Conservation (phyloP, 2,888 invertebrate genomes). For the Achlya flavicornis region DNA sequence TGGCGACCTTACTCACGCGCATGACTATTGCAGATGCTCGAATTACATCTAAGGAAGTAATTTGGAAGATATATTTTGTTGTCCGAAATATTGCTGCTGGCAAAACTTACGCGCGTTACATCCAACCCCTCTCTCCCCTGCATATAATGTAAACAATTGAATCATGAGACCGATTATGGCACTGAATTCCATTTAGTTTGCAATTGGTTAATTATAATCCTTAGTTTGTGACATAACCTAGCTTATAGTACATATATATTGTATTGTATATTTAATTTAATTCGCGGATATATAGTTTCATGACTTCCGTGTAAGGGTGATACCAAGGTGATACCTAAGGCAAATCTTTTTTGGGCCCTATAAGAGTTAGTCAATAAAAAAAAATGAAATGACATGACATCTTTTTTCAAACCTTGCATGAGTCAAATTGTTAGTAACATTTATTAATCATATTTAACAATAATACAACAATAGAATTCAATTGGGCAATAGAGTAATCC, state of each 20-base stretch:
- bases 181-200: conserved; percentile 16
- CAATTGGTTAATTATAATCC: neutral
- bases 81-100: neutral
- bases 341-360: too few species aligned
- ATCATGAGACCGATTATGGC: conserved; percentile 24
- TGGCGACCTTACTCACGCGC: too few species aligned
- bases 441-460: neutral
- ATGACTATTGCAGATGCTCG: too few species aligned
- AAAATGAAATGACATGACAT: too few species aligned
- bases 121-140: conserved; percentile 11
- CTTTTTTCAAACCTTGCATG: neutral
- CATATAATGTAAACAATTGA: conserved; percentile 67
- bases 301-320: neutral
- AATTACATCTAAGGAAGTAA: too few species aligned
- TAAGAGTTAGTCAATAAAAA: too few species aligned
- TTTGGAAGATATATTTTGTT: neutral
- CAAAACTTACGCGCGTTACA: neutral
- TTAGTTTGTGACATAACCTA: neutral
- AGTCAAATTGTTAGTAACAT: neutral
- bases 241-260: neutral
- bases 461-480: neutral
- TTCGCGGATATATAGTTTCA: neutral
- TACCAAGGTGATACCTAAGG: too few species aligned
- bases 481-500: neutral
- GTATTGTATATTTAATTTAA: neutral